Evolutionary conservation across 1,140 invertebrate genomes (phyloP).

Genomic region (Brachionus koreanus): DNA sequence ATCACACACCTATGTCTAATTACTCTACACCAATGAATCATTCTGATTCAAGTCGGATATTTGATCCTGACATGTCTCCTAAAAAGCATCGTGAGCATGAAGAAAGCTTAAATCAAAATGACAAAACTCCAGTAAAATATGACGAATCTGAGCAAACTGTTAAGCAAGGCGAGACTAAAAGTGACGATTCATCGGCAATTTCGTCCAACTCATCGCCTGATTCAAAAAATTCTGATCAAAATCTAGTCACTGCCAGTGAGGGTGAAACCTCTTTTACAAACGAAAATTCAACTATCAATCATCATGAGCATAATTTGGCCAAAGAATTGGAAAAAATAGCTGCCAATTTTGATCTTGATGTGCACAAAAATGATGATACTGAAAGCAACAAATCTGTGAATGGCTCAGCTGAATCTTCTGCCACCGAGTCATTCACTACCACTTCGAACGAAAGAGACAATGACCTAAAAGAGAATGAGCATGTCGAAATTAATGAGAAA

Average conservation of each 20-base stretch:
- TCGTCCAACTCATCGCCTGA: neutral
- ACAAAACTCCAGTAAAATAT: neutral
- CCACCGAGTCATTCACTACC: neutral
- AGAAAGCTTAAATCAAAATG: slow-evolving; percentile 17
- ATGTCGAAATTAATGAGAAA: neutral
- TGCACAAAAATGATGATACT: neutral
- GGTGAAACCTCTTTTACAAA: neutral
- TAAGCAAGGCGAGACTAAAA: neutral
- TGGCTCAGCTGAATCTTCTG: neutral
- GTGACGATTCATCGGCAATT: neutral
- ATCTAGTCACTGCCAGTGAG: slow-evolving; percentile 24
- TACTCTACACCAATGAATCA: slow-evolving; percentile 31
- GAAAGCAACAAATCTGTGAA: slow-evolving; percentile 30
- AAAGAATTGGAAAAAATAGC: slow-evolving; percentile 20
- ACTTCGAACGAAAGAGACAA: neutral
- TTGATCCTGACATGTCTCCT: slow-evolving; percentile 3
- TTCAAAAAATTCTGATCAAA: slow-evolving; percentile 18
- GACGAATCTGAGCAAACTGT: neutral
- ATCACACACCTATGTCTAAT: slow-evolving; percentile 2
- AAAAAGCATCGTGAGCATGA: slow-evolving; percentile 9
- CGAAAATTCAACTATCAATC: neutral
- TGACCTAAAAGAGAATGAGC: neutral
- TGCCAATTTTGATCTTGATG: neutral
- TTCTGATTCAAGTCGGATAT: slow-evolving; percentile 6
- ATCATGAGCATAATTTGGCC: slow-evolving; percentile 23